Base-by-base conservation (phyloP, 53 echinoderm and acorn worm species). In the Astropecten irregularis region DNA sequence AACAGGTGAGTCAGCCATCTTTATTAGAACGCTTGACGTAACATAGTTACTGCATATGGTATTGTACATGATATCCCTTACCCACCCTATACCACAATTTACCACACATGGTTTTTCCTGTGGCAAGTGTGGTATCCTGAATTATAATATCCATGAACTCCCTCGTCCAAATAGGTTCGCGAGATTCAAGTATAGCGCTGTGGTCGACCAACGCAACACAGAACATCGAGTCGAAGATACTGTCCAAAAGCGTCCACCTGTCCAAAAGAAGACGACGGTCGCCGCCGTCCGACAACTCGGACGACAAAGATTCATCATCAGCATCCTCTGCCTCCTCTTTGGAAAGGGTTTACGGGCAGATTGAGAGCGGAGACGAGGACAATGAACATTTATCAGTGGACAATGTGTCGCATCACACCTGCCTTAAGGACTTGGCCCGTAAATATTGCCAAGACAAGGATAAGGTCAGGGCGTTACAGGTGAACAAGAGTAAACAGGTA, bases 1-100 rank as follows among this genome's bases (percentile, higher is more conserved):
- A 21, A 95, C 99, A 99, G 99, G 99, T 99, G 68, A 69, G 50
- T 46, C n/a, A n/a, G n/a, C n/a, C n/a, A n/a, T n/a, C n/a, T n/a
- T n/a, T n/a, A n/a, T n/a, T n/a, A n/a, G n/a, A n/a, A n/a, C n/a
- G n/a, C n/a, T n/a, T n/a, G n/a, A n/a, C n/a, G n/a, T n/a, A n/a
- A n/a, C n/a, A n/a, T n/a, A n/a, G n/a, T n/a, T n/a, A n/a, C n/a
- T n/a, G n/a, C n/a, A n/a, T n/a, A n/a, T n/a, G n/a, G n/a, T n/a
- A n/a, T n/a, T n/a, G n/a, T n/a, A n/a, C n/a, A n/a, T n/a, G n/a
- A n/a, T n/a, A n/a, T n/a, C n/a, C n/a, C n/a, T n/a, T n/a, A n/a
- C n/a, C n/a, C n/a, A n/a, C n/a, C n/a, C n/a, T n/a, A n/a, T n/a
- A n/a, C n/a, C n/a, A n/a, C n/a, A n/a, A n/a, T n/a, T n/a, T n/a